phyloP scores from a whole-genome alignment of 2,888 invertebrate genomes.

The Acronicta alni region DNA sequence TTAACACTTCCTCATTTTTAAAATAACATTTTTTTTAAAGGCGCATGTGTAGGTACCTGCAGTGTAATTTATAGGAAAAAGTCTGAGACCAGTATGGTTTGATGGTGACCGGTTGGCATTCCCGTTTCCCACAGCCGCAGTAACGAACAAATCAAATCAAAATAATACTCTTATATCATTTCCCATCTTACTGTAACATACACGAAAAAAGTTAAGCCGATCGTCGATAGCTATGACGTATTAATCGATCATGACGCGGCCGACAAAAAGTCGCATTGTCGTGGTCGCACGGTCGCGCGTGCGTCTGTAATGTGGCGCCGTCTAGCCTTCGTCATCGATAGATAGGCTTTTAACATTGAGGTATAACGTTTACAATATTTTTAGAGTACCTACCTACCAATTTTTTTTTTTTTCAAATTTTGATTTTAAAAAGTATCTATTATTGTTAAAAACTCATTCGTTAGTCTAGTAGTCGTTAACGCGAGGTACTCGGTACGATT shows the following conservation, averaged over 20 bases:
- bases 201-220: constrained; percentile 8
- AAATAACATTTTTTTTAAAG: too few species aligned
- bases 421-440: too few species aligned
- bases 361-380: too few species aligned
- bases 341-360: constrained; percentile 2
- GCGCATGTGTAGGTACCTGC: too few species aligned
- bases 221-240: constrained; percentile 11
- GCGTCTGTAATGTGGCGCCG: constrained; percentile 44
- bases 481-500: too few species aligned
- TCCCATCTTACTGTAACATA: background rate
- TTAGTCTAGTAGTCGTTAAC: too few species aligned
- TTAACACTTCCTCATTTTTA: too few species aligned
- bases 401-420: too few species aligned
- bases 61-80: too few species aligned
- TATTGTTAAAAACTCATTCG: too few species aligned
- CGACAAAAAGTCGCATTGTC: constrained; percentile 39
- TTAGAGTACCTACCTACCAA: too few species aligned
- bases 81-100: background rate
- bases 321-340: constrained; percentile 23
- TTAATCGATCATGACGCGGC: constrained; percentile 28
- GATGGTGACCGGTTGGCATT: background rate
- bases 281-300: constrained; percentile 46
- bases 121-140: background rate
- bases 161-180: constrained; percentile 3
- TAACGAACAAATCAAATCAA: background rate